Evolutionary conservation across 2,888 invertebrate genomes (phyloP), one percentile per base, ranked within the genome.

Genomic region (Lycophotia porphyrea): DNA sequence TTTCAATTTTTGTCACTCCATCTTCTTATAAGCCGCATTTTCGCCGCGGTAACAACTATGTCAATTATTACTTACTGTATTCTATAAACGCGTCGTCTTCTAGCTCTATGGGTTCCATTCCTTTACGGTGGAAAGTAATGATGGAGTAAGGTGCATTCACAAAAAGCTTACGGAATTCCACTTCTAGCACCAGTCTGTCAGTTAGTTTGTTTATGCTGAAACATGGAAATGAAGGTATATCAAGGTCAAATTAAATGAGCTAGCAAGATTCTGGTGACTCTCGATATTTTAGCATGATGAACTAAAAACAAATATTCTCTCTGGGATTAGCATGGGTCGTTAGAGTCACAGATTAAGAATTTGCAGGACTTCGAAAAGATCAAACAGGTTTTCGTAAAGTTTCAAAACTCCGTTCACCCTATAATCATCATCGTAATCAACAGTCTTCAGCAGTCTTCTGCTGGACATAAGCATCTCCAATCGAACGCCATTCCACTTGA

Each of bases 161-260:
- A 4, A 71, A 81, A 27, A 89, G 60, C 0, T 73, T 87, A 3
- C 9, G 39, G 44, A 91, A 89, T 34, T 84, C 82, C 0, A 91
- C 82, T 52, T 90, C 88, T 24, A 91, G 78, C 8, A 92, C 86
- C 11, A 91, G 55, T 39, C 80, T 90, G 8, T 85, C 84, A 0
- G 90, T 91, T 31, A 82, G 72, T 78, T 81, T 88, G 77, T 92
- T 91, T 15, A 89, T 80, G 68, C 92, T 92, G 71, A 69, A 90
- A 89, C 61, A 70, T 55, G 49, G 3, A 5, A 31, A 49, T 24
- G 9, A 4, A 42, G 42, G 2, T 27, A 21, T 9, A 1, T 34
- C 2, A 61, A 36, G 36, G 36, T 61, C 24, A 61, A 34, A 36
- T 61, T 18, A 58, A 18, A 60, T 34, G 11, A 34, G 18, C 60